These are phyloP conservation scores for Hirtodrosophila cameraria DNA, from an alignment of 2,888 invertebrate genomes.

Conservation along the genomic window DNA sequence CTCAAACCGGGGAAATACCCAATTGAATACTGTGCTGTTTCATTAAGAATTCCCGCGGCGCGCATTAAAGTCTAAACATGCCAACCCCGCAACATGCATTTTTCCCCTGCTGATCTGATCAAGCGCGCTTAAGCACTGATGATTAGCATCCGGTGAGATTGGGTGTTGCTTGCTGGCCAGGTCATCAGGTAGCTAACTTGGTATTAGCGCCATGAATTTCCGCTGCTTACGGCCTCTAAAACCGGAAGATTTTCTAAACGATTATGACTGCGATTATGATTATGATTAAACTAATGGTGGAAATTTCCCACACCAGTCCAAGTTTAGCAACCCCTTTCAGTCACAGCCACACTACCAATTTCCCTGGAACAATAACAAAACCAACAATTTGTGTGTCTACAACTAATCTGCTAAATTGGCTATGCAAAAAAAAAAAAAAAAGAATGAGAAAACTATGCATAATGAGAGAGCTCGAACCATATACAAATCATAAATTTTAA, in stretches of 20 bases:
- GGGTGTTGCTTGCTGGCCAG: too few relatives aligned
- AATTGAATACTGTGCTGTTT: slow-evolving; percentile 43
- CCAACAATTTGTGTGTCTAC: slow-evolving; percentile 54
- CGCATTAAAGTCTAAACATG: slow-evolving; percentile 80
- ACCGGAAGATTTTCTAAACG: slow-evolving; percentile 74
- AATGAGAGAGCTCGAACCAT: slow-evolving; percentile 70
- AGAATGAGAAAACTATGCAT: slow-evolving; percentile 72
- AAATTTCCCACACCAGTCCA: too few relatives aligned
- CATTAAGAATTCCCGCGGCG: slow-evolving; percentile 77
- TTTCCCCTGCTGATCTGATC: slow-evolving; percentile 64
- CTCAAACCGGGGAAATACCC: slow-evolving; percentile 58
- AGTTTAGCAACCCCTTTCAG: slow-evolving; percentile 35
- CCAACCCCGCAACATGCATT: slow-evolving; percentile 64
- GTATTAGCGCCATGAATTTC: slow-evolving; percentile 59
- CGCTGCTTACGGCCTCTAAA: slow-evolving; percentile 61
- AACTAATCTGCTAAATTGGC: slow-evolving; percentile 78
- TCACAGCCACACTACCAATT: slow-evolving; percentile 20
- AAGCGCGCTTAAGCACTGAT: slow-evolving; percentile 60
- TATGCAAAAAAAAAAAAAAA: slow-evolving; percentile 48
- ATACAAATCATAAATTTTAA: slow-evolving; percentile 79
- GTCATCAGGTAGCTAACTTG: slow-evolving; percentile 31
- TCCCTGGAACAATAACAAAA: slow-evolving; percentile 56
- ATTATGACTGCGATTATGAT: slow-evolving; percentile 73
- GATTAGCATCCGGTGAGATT: slow-evolving; percentile 69
- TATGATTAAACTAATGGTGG: slow-evolving; percentile 68